phyloP scores from a whole-genome alignment of 2,888 invertebrate genomes.

The Euplagia quadripunctaria region DNA sequence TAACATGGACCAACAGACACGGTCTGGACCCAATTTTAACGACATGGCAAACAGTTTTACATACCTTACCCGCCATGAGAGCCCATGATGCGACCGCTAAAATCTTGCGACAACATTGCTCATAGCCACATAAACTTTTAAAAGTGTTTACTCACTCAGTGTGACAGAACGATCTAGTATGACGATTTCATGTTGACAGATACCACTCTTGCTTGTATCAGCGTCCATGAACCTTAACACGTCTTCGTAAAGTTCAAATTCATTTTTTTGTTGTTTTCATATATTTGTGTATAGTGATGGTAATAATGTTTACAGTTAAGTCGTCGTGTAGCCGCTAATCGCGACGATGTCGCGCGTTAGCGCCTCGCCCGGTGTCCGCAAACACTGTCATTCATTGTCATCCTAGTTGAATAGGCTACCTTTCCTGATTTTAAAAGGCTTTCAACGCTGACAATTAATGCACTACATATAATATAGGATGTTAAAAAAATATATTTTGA shows the following conservation, averaged over 20 bases:
- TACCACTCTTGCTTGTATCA: slow-evolving; percentile 36
- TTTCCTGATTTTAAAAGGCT: slow-evolving; percentile 59
- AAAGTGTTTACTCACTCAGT: slow-evolving; percentile 82
- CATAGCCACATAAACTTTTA: slow-evolving; percentile 83
- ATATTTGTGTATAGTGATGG: slow-evolving; percentile 68
- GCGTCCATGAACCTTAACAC: slow-evolving; percentile 41
- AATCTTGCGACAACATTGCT: slow-evolving; percentile 82
- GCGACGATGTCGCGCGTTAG: slow-evolving; percentile 84
- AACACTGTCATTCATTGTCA: slow-evolving; percentile 84
- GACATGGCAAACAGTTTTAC: slow-evolving; percentile 69
- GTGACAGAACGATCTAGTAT: slow-evolving; percentile 82
- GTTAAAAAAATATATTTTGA: background rate
- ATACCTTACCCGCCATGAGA: slow-evolving; percentile 67
- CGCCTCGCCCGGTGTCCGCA: slow-evolving; percentile 86
- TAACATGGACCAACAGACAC: slow-evolving; percentile 67
- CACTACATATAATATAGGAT: slow-evolving; percentile 9
- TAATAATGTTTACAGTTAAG: slow-evolving; percentile 85
- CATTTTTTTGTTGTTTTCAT: slow-evolving; percentile 29
- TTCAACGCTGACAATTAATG: slow-evolving; percentile 24
- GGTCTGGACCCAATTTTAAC: slow-evolving; percentile 76
- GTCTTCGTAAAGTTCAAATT: slow-evolving; percentile 52
- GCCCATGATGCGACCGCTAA: slow-evolving; percentile 83
- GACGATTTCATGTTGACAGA: slow-evolving; percentile 76
- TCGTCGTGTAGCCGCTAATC: slow-evolving; percentile 83
- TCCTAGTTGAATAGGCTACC: slow-evolving; percentile 72